These are phyloP conservation scores for Podarcis muralis DNA, from an alignment of 2,113 vertebrate species.

Conservation along the genomic window DNA sequence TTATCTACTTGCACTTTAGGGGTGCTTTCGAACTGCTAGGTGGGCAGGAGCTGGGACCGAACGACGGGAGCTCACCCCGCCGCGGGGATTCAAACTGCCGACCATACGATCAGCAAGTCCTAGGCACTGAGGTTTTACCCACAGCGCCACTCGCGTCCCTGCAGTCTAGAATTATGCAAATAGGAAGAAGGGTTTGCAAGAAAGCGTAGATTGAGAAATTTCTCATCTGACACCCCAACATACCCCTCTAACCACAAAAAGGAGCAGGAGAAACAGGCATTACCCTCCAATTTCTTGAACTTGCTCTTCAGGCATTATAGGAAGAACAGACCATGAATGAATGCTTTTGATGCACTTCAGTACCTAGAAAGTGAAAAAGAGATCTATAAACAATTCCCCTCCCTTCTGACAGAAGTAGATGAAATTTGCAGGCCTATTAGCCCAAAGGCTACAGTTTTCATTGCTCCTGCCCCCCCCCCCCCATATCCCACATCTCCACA, in stretches of 20 bases:
- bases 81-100: too few relatives aligned
- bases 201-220: background rate
- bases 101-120: too few relatives aligned
- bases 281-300: slow-evolving; percentile 49
- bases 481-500: background rate
- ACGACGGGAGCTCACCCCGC: too few relatives aligned
- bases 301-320: slow-evolving; percentile 45
- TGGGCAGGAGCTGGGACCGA: too few relatives aligned
- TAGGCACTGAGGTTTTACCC: too few relatives aligned
- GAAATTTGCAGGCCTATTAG: too few relatives aligned
- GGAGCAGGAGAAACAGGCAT: background rate
- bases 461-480: background rate
- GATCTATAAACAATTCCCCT: background rate
- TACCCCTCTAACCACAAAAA: background rate
- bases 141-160: too few relatives aligned
- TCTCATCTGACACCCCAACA: background rate
- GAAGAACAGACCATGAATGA: slow-evolving; percentile 63
- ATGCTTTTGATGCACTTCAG: slow-evolving; percentile 69
- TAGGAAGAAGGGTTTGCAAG: background rate
- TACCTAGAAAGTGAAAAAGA: slow-evolving; percentile 55
- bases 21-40: too few relatives aligned
- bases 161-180: background rate
- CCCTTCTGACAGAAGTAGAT: too few relatives aligned
- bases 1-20: too few relatives aligned
- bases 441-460: background rate